Conservation (phyloP, 2,888 invertebrate genomes). For the Rhamnusium bicolor region DNA sequence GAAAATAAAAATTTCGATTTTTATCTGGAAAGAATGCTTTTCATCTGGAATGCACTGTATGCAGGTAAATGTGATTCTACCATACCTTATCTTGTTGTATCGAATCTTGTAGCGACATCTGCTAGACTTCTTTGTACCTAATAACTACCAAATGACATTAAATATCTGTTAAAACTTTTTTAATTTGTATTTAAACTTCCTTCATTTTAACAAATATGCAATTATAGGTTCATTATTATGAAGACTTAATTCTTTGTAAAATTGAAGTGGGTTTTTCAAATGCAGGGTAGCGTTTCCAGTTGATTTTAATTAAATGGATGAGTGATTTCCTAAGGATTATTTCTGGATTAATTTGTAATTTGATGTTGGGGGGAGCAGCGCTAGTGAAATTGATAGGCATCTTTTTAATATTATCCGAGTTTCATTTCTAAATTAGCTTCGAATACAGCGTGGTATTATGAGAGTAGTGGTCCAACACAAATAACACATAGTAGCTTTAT, state of each 20-base stretch:
- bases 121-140: too few species aligned
- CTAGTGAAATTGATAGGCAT: background rate
- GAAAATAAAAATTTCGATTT: too few species aligned
- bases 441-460: too few species aligned
- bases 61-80: too few species aligned
- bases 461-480: too few species aligned
- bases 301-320: constrained; percentile 25
- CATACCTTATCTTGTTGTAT: too few species aligned
- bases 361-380: background rate
- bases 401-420: background rate
- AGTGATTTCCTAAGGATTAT: constrained; percentile 28
- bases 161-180: background rate
- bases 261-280: constrained; percentile 2
- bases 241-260: background rate
- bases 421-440: too few species aligned
- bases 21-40: too few species aligned
- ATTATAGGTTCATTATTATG: background rate
- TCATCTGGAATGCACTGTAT: too few species aligned
- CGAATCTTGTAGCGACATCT: too few species aligned
- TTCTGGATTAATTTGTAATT: constrained; percentile 26
- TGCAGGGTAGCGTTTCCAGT: constrained; percentile 14
- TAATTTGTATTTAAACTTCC: background rate
- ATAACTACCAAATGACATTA: too few species aligned
- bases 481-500: too few species aligned
- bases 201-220: constrained; percentile 1